A percentile compares a stretch with the other conserved stretches of the same genome.
Evolutionary conservation across 2,888 invertebrate species (phyloP).

Genomic region (Coecobrya sp.): DNA sequence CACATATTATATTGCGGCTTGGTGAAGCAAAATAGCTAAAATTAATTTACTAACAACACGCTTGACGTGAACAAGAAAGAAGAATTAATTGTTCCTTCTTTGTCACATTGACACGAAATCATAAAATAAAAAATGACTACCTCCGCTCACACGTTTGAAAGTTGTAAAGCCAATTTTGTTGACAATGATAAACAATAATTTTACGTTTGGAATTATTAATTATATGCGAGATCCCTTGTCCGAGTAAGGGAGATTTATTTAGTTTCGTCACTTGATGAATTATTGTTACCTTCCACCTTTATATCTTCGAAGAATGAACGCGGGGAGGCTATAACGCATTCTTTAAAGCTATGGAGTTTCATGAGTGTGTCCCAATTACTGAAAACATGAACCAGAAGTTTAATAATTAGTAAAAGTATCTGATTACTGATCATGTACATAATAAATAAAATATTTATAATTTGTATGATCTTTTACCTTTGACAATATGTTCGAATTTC

Average conservation of each 20-base stretch:
- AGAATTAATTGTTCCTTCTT: too few species aligned
- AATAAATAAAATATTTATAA: too few species aligned
- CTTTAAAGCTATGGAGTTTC: constrained; percentile 72
- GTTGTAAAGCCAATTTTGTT: neutral
- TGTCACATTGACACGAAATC: too few species aligned
- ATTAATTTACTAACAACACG: too few species aligned
- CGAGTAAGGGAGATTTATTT: constrained; percentile 32
- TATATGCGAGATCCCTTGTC: constrained; percentile 58
- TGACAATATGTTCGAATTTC: constrained; percentile 79
- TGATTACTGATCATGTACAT: too few species aligned
- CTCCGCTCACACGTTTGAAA: too few species aligned
- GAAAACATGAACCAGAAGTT: neutral
- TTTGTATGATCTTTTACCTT: constrained; percentile 75
- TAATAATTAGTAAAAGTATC: too few species aligned
- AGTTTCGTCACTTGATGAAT: constrained; percentile 71
- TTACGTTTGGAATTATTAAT: constrained; percentile 41
- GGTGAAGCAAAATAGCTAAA: too few species aligned
- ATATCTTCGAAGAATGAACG: constrained; percentile 80
- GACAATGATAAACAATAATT: neutral
- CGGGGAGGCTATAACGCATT: constrained; percentile 76
- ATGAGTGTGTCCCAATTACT: constrained; percentile 79
- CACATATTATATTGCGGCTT: too few species aligned
- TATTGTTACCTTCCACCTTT: constrained; percentile 51
- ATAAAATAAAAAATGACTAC: too few species aligned
- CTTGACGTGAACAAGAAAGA: too few species aligned